phyloP scores from a whole-genome alignment of 2,888 invertebrate genomes.

The Entomobrya proxima region DNA sequence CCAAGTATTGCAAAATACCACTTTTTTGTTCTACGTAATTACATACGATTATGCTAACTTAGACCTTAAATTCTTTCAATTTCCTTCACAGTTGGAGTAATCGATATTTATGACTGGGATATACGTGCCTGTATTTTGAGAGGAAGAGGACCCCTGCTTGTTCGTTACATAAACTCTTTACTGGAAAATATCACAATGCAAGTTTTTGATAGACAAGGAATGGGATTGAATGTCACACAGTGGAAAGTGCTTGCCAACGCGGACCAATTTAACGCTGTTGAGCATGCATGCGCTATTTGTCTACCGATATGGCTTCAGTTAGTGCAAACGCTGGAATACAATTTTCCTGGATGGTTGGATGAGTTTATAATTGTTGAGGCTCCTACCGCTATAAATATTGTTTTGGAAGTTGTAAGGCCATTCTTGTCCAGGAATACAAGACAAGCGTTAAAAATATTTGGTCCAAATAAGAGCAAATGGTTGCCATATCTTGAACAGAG shows the following conservation, averaged over 20 bases:
- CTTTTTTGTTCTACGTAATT: not conserved
- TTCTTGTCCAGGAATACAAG: not conserved
- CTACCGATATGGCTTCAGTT: conserved; percentile 42
- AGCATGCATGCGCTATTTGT: conserved; percentile 44
- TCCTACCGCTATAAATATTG: not conserved
- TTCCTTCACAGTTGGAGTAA: not conserved
- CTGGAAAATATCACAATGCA: conserved; percentile 30
- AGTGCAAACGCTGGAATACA: not conserved
- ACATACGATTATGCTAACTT: not conserved
- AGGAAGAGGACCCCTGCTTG: conserved; percentile 3
- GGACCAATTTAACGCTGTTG: conserved; percentile 32
- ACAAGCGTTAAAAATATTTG: not conserved
- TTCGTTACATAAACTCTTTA: not conserved
- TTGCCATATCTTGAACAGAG: conserved; percentile 19
- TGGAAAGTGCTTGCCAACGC: conserved; percentile 16
- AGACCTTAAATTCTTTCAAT: too few species aligned
- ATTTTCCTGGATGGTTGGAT: conserved; percentile 37
- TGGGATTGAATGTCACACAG: conserved; percentile 45
- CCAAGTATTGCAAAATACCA: conserved; percentile 1
- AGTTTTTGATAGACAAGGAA: conserved; percentile 2
- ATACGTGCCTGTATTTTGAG: not conserved
- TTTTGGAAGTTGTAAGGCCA: conserved; percentile 6
- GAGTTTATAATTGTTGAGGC: conserved; percentile 46
- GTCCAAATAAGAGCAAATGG: conserved; percentile 6
- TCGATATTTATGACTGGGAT: conserved; percentile 29